Percentiles rank a stretch among this genome's conserved stretches.
These are phyloP conservation scores for Lacanobia oleracea DNA, from an alignment of 2,888 invertebrate genomes.

Conservation along the genomic window DNA sequence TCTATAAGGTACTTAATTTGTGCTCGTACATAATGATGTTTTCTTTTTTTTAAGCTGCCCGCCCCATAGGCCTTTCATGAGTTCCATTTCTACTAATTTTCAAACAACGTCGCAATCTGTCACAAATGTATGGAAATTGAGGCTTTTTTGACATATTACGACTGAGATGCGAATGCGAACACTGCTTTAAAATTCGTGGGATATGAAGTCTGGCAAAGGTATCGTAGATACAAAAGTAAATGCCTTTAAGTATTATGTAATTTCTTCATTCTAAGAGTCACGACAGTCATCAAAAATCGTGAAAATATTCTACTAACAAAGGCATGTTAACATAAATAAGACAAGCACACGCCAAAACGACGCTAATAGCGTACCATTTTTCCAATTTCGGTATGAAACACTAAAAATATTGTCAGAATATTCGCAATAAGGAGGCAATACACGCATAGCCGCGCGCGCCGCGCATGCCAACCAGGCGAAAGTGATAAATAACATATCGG, in stretches of 20 bases:
- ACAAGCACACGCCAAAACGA: conserved; percentile 14
- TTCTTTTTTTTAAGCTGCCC: too few species aligned
- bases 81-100: too few species aligned
- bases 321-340: conserved; percentile 2
- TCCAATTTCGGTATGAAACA: conserved; percentile 51
- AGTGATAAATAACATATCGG: conserved; percentile 68
- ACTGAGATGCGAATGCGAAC: too few species aligned
- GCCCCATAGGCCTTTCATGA: too few species aligned
- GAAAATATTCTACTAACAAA: conserved; percentile 14
- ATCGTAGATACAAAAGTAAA: too few species aligned
- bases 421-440: conserved; percentile 62
- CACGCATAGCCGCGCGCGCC: conserved; percentile 51
- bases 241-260: neutral
- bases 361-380: conserved; percentile 47
- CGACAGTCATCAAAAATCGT: conserved; percentile 16
- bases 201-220: too few species aligned
- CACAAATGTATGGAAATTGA: too few species aligned
- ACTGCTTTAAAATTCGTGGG: too few species aligned
- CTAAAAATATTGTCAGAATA: conserved; percentile 57
- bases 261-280: neutral
- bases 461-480: conserved; percentile 56
- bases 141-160: too few species aligned
- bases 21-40: too few species aligned
- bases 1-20: too few species aligned
- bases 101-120: too few species aligned